Evolutionary conservation across 2,888 invertebrate genomes (phyloP).

Genomic region (Morpho deidamia): DNA sequence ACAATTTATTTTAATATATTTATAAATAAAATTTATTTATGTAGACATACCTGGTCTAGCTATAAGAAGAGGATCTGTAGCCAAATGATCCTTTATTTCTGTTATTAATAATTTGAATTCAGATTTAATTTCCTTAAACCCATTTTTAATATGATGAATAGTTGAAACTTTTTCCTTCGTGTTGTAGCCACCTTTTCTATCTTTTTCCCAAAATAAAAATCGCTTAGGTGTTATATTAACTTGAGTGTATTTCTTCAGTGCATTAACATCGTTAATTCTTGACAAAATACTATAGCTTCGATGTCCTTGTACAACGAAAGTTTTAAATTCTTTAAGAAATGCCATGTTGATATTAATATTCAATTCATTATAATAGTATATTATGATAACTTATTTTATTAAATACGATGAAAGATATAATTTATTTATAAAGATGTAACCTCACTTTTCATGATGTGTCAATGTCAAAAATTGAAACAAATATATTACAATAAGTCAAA

Average conservation of each 20-base stretch:
- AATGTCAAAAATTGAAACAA: neutral
- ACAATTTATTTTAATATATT: neutral
- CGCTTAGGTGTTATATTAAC: slow-evolving; percentile 39
- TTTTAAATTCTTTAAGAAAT: neutral
- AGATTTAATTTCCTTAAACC: slow-evolving; percentile 80
- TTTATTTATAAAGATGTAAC: neutral
- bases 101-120: slow-evolving; percentile 82
- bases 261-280: slow-evolving; percentile 33
- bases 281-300: slow-evolving; percentile 33
- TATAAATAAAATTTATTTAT: neutral
- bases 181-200: slow-evolving; percentile 80
- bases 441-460: neutral
- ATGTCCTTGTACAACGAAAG: neutral
- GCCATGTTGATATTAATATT: slow-evolving; percentile 1
- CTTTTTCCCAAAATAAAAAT: slow-evolving; percentile 74
- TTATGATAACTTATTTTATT: neutral
- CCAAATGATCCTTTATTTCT: slow-evolving; percentile 82
- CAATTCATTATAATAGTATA: neutral
- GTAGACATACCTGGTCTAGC: slow-evolving; percentile 66
- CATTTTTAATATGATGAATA: slow-evolving; percentile 79
- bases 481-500: neutral
- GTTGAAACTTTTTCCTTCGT: slow-evolving; percentile 50
- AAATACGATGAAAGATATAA: neutral
- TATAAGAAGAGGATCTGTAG: slow-evolving; percentile 80
- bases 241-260: slow-evolving; percentile 28